Evolutionary conservation across 2,113 vertebrate genomes (phyloP).

Genomic region (Polypterus bichir): DNA sequence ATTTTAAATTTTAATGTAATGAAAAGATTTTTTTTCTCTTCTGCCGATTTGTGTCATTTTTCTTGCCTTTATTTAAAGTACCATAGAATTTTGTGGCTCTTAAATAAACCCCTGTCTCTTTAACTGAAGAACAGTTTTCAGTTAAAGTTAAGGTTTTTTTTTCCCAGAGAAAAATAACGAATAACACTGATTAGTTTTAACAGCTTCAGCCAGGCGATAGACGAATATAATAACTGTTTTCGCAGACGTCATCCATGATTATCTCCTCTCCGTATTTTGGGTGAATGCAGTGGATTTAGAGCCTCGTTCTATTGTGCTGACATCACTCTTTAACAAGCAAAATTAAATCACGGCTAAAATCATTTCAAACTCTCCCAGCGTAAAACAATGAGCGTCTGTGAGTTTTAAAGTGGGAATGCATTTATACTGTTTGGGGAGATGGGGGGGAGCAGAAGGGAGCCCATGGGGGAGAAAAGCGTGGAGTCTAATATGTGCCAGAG

Average conservation of each 20-base stretch:
- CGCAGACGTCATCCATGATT: conserved; percentile 72
- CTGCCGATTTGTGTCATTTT: too few species aligned
- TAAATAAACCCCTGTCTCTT: conserved; percentile 29
- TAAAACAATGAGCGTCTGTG: conserved; percentile 51
- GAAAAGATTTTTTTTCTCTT: too few species aligned
- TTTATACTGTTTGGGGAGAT: conserved; percentile 18
- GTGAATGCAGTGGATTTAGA: conserved; percentile 81
- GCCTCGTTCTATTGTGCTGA: conserved; percentile 73
- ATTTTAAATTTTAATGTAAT: too few species aligned
- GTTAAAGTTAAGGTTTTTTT: conserved; percentile 15
- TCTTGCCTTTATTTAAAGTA: too few species aligned
- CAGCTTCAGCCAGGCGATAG: conserved; percentile 81
- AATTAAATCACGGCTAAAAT: conserved; percentile 65
- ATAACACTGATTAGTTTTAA: conserved; percentile 81
- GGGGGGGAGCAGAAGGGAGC: conserved; percentile 11
- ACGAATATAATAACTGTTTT: conserved; percentile 88
- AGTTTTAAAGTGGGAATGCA: conserved; percentile 34
- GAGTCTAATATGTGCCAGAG: too few species aligned
- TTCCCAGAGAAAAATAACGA: conserved; percentile 47
- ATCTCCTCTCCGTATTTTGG: conserved; percentile 72
- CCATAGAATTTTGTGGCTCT: too few species aligned
- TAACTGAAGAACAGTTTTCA: conserved; percentile 39
- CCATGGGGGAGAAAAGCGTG: conserved; percentile 26
- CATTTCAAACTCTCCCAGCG: conserved; percentile 54
- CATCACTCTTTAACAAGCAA: conserved; percentile 61